These are phyloP conservation scores for Meloidogyne hapla DNA, from an alignment of 1,140 invertebrate genomes.

Conservation along the genomic window DNA sequence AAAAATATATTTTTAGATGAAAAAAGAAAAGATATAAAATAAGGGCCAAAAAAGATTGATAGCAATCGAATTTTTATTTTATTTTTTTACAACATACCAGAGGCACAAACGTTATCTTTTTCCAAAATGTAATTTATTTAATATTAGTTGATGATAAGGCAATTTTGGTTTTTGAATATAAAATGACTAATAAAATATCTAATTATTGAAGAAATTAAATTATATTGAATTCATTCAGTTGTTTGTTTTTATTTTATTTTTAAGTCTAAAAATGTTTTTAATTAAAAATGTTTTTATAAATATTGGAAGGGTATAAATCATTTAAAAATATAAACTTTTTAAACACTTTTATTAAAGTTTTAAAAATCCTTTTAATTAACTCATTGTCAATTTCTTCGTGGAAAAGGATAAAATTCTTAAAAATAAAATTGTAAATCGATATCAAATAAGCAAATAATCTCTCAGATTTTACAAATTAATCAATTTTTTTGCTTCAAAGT, in stretches of 20 bases:
- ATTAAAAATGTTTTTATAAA: too few relatives aligned
- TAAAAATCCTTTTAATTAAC: too few relatives aligned
- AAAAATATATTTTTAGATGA: too few relatives aligned
- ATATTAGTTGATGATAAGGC: background rate
- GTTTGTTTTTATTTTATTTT: background rate
- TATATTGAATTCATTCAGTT: background rate
- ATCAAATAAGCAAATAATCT: background rate
- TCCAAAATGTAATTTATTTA: background rate
- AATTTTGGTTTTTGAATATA: background rate
- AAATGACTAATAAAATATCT: background rate
- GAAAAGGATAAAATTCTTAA: too few relatives aligned
- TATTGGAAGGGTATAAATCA: too few relatives aligned
- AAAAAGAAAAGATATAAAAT: too few relatives aligned
- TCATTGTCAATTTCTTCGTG: too few relatives aligned
- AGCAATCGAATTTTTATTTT: background rate
- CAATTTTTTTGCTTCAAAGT: background rate
- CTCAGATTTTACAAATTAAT: background rate
- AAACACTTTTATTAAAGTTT: too few relatives aligned
- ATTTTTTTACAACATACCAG: background rate
- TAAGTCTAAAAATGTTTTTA: too few relatives aligned
- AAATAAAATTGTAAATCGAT: too few relatives aligned
- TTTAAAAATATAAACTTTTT: too few relatives aligned
- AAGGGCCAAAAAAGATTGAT: background rate
- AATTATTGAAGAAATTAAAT: background rate
- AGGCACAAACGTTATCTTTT: conserved; percentile 1